Percentiles rank a stretch among this genome's conserved stretches.
phyloP scores from a whole-genome alignment of 2,797 vertebrate species.

The Tenualosa thibaudeaui region DNA sequence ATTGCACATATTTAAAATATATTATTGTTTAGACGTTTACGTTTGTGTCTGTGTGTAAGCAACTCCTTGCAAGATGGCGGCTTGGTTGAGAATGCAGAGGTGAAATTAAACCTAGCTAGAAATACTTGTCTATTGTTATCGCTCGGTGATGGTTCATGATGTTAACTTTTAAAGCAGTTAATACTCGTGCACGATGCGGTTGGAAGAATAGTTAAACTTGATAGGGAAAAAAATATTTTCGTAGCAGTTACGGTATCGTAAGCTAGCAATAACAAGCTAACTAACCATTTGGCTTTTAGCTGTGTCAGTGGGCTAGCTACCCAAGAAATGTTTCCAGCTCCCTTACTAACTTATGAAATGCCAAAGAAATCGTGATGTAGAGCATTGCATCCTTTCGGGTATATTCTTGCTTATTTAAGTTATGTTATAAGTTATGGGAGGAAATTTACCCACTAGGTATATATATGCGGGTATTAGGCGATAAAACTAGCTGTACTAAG shows the following conservation, averaged over 20 bases:
- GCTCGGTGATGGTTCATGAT: neutral
- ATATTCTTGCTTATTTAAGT: too few relatives aligned
- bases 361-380: neutral
- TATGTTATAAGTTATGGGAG: neutral
- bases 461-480: neutral
- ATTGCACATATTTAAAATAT: slow-evolving; percentile 40
- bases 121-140: neutral
- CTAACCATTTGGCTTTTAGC: neutral
- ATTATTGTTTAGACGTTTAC: slow-evolving; percentile 38
- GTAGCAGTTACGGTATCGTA: neutral
- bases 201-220: neutral
- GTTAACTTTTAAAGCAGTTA: neutral
- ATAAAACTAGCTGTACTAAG: neutral
- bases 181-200: slow-evolving; percentile 20
- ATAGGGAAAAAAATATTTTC: neutral
- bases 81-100: slow-evolving; percentile 77
- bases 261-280: slow-evolving; percentile 22
- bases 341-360: neutral
- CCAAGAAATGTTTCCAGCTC: neutral
- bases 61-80: slow-evolving; percentile 79
- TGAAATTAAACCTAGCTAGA: slow-evolving; percentile 67
- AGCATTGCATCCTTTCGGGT: neutral
- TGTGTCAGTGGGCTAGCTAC: slow-evolving; percentile 1
- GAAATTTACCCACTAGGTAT: neutral
- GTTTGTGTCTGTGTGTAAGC: slow-evolving; percentile 13